Conservation (phyloP, 2,888 invertebrate genomes). For the Mechanitis messenoides region DNA sequence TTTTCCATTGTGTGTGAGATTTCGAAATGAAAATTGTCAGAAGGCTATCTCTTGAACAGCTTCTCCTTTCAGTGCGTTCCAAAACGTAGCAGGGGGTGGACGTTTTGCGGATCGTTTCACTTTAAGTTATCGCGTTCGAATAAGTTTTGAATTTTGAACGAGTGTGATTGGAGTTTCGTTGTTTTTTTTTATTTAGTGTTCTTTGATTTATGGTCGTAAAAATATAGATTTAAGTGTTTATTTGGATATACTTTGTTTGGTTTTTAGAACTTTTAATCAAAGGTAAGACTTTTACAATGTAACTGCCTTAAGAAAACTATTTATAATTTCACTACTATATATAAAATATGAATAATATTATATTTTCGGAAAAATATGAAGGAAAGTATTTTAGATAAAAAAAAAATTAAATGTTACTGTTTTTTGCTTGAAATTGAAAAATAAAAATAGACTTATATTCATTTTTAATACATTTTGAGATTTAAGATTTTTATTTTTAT, state of each 20-base stretch:
- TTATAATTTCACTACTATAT: too few species aligned
- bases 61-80: constrained; percentile 25
- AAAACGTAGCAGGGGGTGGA: constrained; percentile 22
- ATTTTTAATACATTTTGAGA: too few species aligned
- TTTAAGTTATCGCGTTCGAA: constrained; percentile 27
- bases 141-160: constrained; percentile 20
- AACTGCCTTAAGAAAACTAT: too few species aligned
- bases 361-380: too few species aligned
- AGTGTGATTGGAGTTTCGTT: constrained; percentile 12
- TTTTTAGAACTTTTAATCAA: neutral
- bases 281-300: neutral
- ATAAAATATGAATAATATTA: too few species aligned
- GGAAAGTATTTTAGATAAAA: too few species aligned
- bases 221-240: neutral
- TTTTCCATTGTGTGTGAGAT: constrained; percentile 8
- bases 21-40: constrained; percentile 17
- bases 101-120: constrained; percentile 18
- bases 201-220: neutral
- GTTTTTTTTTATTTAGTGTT: constrained; percentile 1
- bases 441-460: too few species aligned
- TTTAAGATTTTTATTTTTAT: too few species aligned
- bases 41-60: constrained; percentile 21
- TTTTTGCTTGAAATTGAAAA: too few species aligned
- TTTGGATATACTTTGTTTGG: neutral
- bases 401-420: too few species aligned